phyloP scores from a whole-genome alignment of 2,797 vertebrate genomes.

The Muscicapa comitata region DNA sequence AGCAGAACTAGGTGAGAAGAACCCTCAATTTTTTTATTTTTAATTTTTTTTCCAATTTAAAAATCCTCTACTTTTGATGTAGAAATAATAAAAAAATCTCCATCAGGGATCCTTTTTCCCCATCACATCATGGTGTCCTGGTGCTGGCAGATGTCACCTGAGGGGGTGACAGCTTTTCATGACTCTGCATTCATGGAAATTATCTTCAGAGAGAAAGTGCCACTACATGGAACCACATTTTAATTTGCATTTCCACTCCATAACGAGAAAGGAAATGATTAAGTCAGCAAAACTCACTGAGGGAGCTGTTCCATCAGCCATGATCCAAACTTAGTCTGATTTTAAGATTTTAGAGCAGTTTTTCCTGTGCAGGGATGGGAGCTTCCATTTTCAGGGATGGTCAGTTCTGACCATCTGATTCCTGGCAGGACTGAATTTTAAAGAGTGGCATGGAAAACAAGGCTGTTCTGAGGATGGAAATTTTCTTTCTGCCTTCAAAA shows the following conservation, averaged over 20 bases:
- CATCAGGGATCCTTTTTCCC: accelerated
- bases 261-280: not conserved
- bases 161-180: not conserved
- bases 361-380: not conserved
- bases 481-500: no score
- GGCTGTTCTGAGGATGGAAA: no score
- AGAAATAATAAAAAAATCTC: accelerated
- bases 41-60: accelerated
- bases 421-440: no score
- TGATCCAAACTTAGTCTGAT: not conserved
- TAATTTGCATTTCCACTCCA: not conserved
- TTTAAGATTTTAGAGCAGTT: not conserved
- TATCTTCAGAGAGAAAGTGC: not conserved
- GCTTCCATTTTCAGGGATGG: not conserved
- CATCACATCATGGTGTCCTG: not conserved
- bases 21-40: not conserved
- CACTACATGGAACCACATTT: accelerated
- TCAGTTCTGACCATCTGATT: not conserved
- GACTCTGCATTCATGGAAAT: not conserved
- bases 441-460: no score
- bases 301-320: not conserved
- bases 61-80: not conserved
- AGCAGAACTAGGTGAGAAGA: not conserved
- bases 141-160: not conserved
- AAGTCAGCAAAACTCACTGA: not conserved